Evolutionary conservation across 2,797 vertebrate species (phyloP).

Genomic region (Poeciliopsis turneri): DNA sequence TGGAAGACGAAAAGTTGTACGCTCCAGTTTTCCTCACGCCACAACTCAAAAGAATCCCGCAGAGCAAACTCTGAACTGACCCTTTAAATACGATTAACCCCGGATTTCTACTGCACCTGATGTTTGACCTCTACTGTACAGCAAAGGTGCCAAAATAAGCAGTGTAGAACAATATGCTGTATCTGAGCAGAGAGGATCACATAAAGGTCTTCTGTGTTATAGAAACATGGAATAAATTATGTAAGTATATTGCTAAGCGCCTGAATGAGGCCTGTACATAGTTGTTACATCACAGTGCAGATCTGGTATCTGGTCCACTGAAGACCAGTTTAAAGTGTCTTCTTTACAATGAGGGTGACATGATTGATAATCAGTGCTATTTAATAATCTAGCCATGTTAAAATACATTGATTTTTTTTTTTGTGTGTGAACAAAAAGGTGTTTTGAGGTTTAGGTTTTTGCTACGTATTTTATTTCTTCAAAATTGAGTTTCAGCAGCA

Average conservation of each 20-base stretch:
- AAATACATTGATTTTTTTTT: slow-evolving; percentile 48
- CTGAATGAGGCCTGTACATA: slow-evolving; percentile 73
- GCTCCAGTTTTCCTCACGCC: slow-evolving; percentile 52
- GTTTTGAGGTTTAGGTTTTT: slow-evolving; percentile 71
- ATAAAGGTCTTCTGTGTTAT: slow-evolving; percentile 46
- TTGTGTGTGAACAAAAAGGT: slow-evolving; percentile 64
- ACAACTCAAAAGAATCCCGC: slow-evolving; percentile 49
- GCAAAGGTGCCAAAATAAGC: slow-evolving; percentile 75
- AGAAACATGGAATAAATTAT: slow-evolving; percentile 46
- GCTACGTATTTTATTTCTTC: slow-evolving; percentile 35
- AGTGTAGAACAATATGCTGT: slow-evolving; percentile 46
- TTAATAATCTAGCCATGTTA: slow-evolving; percentile 68
- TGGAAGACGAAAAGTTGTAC: slow-evolving; percentile 1
- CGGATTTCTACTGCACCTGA: slow-evolving; percentile 32
- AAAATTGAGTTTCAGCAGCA: slow-evolving; percentile 66
- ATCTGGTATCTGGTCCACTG: slow-evolving; percentile 74
- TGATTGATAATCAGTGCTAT: slow-evolving; percentile 66
- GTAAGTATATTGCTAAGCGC: slow-evolving; percentile 60
- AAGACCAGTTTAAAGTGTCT: slow-evolving; percentile 74
- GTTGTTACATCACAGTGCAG: slow-evolving; percentile 67
- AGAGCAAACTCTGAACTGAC: slow-evolving; percentile 43
- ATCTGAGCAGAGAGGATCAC: slow-evolving; percentile 37
- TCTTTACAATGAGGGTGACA: slow-evolving; percentile 66
- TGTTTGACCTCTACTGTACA: slow-evolving; percentile 35
- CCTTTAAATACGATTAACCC: slow-evolving; percentile 64